Evolutionary conservation across 2,797 vertebrate species (phyloP).

Genomic region (Lerista edwardsae): DNA sequence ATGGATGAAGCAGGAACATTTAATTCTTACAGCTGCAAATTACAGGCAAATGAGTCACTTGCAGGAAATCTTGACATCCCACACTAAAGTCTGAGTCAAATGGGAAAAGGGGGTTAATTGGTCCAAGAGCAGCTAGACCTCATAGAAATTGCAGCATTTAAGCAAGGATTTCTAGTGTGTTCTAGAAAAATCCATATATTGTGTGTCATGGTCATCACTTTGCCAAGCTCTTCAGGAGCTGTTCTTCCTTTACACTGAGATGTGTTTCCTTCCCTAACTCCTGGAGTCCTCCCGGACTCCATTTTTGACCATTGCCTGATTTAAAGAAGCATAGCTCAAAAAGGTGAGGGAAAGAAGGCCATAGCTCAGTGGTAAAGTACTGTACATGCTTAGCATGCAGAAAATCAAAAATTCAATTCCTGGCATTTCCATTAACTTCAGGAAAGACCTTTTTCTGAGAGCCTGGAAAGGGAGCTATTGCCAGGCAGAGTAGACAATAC

Average conservation of each 20-base stretch:
- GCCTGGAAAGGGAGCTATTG: too few relatives aligned
- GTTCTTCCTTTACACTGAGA: not conserved
- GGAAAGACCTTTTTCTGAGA: too few relatives aligned
- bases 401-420: too few relatives aligned
- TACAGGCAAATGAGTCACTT: conserved; percentile 54
- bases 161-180: conserved; percentile 17
- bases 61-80: conserved; percentile 59
- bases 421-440: too few relatives aligned
- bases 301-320: not conserved
- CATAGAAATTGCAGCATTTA: accelerated
- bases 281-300: not conserved
- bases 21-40: conserved; percentile 20
- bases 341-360: too few relatives aligned
- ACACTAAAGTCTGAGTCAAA: conserved; percentile 53
- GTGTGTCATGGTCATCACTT: not conserved
- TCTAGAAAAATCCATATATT: conserved; percentile 23
- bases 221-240: not conserved
- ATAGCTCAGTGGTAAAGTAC: too few relatives aligned
- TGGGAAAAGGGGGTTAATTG: not conserved
- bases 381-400: too few relatives aligned
- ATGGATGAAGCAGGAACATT: not conserved
- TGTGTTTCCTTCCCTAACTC: not conserved
- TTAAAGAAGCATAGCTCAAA: not conserved
- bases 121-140: conserved; percentile 1
- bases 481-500: too few relatives aligned